These are phyloP conservation scores for Semnornis frantzii DNA, from an alignment of 2,113 vertebrate genomes.

Conservation along the genomic window DNA sequence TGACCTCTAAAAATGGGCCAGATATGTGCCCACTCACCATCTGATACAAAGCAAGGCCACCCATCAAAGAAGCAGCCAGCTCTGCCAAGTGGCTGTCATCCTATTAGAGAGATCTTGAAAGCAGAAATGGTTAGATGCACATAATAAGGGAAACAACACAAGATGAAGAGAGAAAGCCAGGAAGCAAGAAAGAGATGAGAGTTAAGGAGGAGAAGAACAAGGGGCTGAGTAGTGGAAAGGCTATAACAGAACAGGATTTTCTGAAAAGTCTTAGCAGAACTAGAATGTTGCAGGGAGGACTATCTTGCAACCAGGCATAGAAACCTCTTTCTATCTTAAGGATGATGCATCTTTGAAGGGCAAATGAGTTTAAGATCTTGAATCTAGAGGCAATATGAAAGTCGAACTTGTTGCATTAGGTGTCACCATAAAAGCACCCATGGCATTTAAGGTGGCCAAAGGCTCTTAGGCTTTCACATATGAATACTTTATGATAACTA, in stretches of 20 bases:
- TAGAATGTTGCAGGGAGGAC: background rate
- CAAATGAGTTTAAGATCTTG: background rate
- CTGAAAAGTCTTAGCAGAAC: background rate
- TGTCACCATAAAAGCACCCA: background rate
- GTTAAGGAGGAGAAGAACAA: background rate
- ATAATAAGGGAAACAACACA: background rate
- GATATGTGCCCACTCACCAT: background rate
- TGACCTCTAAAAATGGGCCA: background rate
- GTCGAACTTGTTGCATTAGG: background rate
- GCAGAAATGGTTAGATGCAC: background rate
- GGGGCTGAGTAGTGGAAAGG: background rate
- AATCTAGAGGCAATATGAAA: background rate
- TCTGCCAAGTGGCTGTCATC: background rate
- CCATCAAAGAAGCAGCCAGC: background rate
- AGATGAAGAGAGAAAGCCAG: background rate
- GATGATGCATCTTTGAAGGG: background rate
- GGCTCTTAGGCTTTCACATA: background rate
- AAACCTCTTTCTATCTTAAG: background rate
- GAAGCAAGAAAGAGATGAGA: background rate
- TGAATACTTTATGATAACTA: background rate
- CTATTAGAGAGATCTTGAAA: background rate
- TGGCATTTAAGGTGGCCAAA: background rate
- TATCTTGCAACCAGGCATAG: background rate
- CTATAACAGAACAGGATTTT: background rate
- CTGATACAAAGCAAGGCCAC: background rate